phyloP scores from a whole-genome alignment of 2,888 invertebrate genomes.

The Pemphredon lugubris region DNA sequence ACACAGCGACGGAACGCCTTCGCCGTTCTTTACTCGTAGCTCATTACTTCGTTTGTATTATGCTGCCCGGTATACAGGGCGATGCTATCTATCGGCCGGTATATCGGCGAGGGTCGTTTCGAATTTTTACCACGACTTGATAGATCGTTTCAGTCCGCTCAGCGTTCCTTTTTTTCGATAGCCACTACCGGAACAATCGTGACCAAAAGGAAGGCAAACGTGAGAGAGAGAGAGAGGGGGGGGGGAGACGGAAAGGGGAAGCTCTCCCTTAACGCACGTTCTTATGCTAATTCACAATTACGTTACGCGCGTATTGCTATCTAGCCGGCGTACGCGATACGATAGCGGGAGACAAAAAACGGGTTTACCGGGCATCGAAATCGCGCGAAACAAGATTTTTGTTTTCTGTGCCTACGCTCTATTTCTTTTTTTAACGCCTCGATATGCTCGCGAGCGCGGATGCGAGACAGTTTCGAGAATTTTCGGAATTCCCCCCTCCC shows the following conservation, averaged over 20 bases:
- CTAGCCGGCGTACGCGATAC: conserved; percentile 45
- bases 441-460: conserved; percentile 11
- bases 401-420: conserved; percentile 25
- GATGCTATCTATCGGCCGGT: conserved; percentile 33
- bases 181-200: conserved; percentile 52
- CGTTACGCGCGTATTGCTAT: conserved; percentile 45
- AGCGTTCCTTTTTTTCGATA: conserved; percentile 49
- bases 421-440: conserved; percentile 35
- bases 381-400: conserved; percentile 39
- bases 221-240: neutral
- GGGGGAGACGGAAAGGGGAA: conserved; percentile 7
- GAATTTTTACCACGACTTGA: conserved; percentile 57
- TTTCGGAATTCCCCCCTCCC: conserved; percentile 2
- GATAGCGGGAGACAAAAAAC: conserved; percentile 45
- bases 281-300: conserved; percentile 42
- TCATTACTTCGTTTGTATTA: conserved; percentile 45
- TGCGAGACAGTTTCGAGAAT: neutral
- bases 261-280: conserved; percentile 16
- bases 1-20: conserved; percentile 9
- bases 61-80: conserved; percentile 38
- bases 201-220: conserved; percentile 16
- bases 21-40: conserved; percentile 20
- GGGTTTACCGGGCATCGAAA: conserved; percentile 44
- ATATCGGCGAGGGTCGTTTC: conserved; percentile 46
- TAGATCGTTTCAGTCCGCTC: conserved; percentile 48